Evolutionary conservation across 2,113 vertebrate species (phyloP), one percentile per base, ranked within the genome.

Genomic region (Menidia beryllina): DNA sequence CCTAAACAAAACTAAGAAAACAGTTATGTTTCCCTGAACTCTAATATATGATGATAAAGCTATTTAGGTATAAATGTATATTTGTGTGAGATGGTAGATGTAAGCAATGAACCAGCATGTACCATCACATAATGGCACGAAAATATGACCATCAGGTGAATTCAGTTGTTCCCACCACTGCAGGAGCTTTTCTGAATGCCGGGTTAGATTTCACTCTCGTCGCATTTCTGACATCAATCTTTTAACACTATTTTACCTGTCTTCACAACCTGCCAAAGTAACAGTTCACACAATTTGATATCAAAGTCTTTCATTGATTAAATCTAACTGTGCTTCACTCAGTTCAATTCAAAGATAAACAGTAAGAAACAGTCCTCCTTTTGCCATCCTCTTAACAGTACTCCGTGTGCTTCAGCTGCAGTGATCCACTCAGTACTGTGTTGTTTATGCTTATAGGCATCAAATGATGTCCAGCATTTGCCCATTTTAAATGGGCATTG

Each of bases 401-500:
- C 20, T 14, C 61, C 57, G 55, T 60, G 51, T 19, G 27, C 53
- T 77, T 34, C 14, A 30, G 65, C 55, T 63, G 5, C 64, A 63
- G 43, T 52, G 54, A 21, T 20, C 15, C 12, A 48, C 11, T 23
- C 36, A 1, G 10, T 30, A 23, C 48, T 47, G 36, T 1, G n/a
- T n/a, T 24, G 30, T 52, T 7, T 51, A 36, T 64, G 50, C 39
- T 30, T 19, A 34, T 39, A 45, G 41, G 60, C 20, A 30, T 23
- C n/a, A 55, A 57, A 62, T n/a, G 41, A 73, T 54, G 66, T 17
- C 19, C 26, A 13, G 41, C 20, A 64, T 81, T 77, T 47, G 43
- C 43, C 55, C 65, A 1, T 73, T 80, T 73, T 17, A 23, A 59
- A 25, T 17, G 69, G 75, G 54, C 66, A 73, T 85, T 77, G 62